Conservation (phyloP, 2,113 vertebrate species). For the Caretta caretta region DNA sequence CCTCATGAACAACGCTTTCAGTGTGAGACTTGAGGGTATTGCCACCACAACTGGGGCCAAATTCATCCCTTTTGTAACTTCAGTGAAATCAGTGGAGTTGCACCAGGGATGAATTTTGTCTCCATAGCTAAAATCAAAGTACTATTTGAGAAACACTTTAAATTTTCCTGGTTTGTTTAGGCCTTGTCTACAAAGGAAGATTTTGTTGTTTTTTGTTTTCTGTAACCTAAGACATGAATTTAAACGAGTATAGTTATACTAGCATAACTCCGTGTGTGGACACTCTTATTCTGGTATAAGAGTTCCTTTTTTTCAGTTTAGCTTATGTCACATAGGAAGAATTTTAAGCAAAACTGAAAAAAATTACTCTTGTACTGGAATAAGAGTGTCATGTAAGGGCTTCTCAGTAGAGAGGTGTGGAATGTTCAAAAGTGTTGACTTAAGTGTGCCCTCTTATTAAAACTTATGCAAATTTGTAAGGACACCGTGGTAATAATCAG, state of each 20-base stretch:
- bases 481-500: background rate
- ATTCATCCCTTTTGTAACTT: background rate
- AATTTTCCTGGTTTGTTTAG: background rate
- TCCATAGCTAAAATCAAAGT: background rate
- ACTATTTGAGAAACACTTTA: background rate
- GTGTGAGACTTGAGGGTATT: background rate
- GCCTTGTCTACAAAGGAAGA: background rate
- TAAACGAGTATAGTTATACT: background rate
- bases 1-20: background rate
- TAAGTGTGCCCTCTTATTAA: background rate
- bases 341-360: background rate
- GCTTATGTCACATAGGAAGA: background rate
- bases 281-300: background rate
- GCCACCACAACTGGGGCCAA: background rate
- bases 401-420: accelerated
- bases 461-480: background rate
- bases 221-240: background rate
- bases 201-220: background rate
- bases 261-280: background rate
- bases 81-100: background rate
- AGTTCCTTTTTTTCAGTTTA: background rate
- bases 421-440: background rate
- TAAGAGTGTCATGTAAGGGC: background rate
- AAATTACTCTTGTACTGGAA: background rate
- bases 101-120: background rate